Evolutionary conservation across 2,888 invertebrate genomes (phyloP).

Genomic region (Laspeyria flexula): DNA sequence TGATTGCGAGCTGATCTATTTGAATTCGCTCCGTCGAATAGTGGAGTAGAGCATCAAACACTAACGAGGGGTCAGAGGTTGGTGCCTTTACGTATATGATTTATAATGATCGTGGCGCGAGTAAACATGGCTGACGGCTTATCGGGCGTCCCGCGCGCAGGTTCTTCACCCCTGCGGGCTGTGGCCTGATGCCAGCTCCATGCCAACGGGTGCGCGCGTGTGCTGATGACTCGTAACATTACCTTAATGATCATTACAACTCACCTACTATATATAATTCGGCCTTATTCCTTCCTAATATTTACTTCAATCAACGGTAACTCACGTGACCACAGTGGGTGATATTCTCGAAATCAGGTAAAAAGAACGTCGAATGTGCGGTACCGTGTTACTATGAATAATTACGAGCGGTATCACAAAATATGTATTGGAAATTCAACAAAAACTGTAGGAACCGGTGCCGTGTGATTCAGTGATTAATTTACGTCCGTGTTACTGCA

Average conservation of each 20-base stretch:
- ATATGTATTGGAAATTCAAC: constrained; percentile 37
- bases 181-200: constrained; percentile 26
- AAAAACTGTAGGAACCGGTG: constrained; percentile 39
- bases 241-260: constrained; percentile 37
- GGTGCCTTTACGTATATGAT: constrained; percentile 68
- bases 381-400: constrained; percentile 25
- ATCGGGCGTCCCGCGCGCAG: constrained; percentile 62
- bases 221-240: constrained; percentile 5
- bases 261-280: constrained; percentile 16
- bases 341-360: constrained; percentile 7
- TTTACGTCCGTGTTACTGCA: constrained; percentile 42
- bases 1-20: constrained; percentile 24
- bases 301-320: constrained; percentile 10
- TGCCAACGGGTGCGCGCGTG: constrained; percentile 31
- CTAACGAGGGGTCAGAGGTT: constrained; percentile 74
- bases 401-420: constrained; percentile 38
- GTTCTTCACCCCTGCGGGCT: constrained; percentile 69
- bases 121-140: constrained; percentile 70
- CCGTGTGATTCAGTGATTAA: constrained; percentile 45
- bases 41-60: constrained; percentile 53
- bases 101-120: constrained; percentile 69
- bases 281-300: constrained; percentile 21
- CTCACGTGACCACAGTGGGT: constrained; percentile 8
- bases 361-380: constrained; percentile 19
- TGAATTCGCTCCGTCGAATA: constrained; percentile 32